A percentile compares a stretch with the other conserved stretches of the same genome.
Evolutionary conservation across 2,797 vertebrate genomes (phyloP).

Genomic region (Onychomys arenicola): DNA sequence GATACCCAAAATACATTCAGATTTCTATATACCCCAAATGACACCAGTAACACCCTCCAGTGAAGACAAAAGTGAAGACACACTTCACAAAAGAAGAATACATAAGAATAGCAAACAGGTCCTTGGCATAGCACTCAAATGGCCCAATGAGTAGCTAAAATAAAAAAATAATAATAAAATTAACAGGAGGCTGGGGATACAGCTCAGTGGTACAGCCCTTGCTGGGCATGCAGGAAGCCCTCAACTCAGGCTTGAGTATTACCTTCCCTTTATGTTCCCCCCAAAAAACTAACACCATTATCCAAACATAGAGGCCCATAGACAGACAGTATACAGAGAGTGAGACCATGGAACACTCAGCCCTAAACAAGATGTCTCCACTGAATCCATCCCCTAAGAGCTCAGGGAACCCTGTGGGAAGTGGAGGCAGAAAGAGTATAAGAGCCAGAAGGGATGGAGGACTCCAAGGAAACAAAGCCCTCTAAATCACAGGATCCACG

Average conservation of each 20-base stretch:
- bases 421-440: not conserved
- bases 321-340: not conserved
- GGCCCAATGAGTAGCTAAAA: not conserved
- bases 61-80: not conserved
- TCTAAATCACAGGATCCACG: not conserved
- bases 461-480: not conserved
- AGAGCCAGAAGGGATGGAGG: not conserved
- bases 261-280: not conserved
- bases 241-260: not conserved
- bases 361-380: not conserved
- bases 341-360: not conserved
- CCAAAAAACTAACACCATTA: not conserved
- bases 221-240: not conserved
- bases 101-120: not conserved
- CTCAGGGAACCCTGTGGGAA: not conserved
- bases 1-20: conserved; percentile 12
- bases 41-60: not conserved
- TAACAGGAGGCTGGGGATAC: not conserved
- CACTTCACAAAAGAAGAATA: conserved; percentile 23
- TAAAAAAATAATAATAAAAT: not conserved
- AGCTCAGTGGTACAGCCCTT: not conserved
- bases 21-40: conserved; percentile 20
- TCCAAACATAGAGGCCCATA: not conserved
- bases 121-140: not conserved
- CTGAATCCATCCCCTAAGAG: not conserved